Evolutionary conservation across 2,797 vertebrate genomes (phyloP).

Genomic region (Poecilia velifera): DNA sequence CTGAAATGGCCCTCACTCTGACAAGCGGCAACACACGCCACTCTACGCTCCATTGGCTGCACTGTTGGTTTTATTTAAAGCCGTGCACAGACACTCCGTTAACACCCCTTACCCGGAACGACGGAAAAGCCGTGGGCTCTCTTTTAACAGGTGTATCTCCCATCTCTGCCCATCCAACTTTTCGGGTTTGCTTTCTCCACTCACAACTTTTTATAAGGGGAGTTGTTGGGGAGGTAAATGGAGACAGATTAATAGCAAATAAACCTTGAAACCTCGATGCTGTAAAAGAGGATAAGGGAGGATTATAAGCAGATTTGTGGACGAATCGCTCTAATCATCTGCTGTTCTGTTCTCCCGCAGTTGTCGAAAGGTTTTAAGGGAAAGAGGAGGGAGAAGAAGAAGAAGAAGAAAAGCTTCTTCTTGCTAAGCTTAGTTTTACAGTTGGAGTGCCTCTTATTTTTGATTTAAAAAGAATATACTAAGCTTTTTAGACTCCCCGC

Average conservation of each 20-base stretch:
- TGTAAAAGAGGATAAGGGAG: conserved; percentile 72
- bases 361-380: conserved; percentile 45
- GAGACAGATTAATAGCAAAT: conserved; percentile 72
- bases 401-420: conserved; percentile 22
- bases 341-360: conserved; percentile 63
- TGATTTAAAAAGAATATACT: conserved; percentile 5
- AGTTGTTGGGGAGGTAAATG: conserved; percentile 61
- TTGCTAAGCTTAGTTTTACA: conserved; percentile 25
- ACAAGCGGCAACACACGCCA: conserved; percentile 50
- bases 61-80: conserved; percentile 62
- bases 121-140: conserved; percentile 26
- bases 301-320: conserved; percentile 77
- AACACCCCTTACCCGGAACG: conserved; percentile 27
- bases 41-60: conserved; percentile 48
- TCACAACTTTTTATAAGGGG: conserved; percentile 52
- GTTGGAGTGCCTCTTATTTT: conserved; percentile 11
- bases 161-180: conserved; percentile 30
- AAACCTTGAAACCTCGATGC: conserved; percentile 65
- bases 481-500: not conserved
- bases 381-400: not conserved
- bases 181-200: not conserved
- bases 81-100: conserved; percentile 43
- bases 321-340: conserved; percentile 76
- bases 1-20: conserved; percentile 51
- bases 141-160: conserved; percentile 22